Evolutionary conservation across 1,140 invertebrate genomes (phyloP).

Genomic region (Mylabris phalerata): DNA sequence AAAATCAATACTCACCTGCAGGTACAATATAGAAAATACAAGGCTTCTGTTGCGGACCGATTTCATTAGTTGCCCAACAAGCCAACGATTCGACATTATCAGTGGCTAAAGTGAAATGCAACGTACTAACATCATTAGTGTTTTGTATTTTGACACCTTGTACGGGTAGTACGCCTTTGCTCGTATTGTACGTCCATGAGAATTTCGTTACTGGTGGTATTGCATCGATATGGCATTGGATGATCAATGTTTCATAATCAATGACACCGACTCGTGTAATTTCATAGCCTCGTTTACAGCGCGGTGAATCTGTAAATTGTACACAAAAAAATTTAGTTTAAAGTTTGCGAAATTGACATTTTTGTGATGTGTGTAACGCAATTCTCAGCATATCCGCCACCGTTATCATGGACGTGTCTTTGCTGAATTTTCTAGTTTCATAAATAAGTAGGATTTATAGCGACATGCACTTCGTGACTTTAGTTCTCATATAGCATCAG

Average conservation of each 20-base stretch:
- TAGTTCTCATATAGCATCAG: constrained; percentile 19
- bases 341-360: too few species aligned
- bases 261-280: constrained; percentile 52
- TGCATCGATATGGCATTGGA: constrained; percentile 75
- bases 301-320: constrained; percentile 51
- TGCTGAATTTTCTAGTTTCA: constrained; percentile 27
- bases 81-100: constrained; percentile 74
- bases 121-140: constrained; percentile 59
- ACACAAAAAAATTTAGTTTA: neutral
- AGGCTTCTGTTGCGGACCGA: constrained; percentile 71
- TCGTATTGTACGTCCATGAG: constrained; percentile 75
- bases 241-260: constrained; percentile 53
- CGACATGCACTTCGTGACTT: constrained; percentile 35
- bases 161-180: constrained; percentile 61
- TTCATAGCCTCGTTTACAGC: constrained; percentile 53
- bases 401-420: constrained; percentile 20
- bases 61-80: constrained; percentile 78
- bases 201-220: constrained; percentile 64
- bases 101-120: constrained; percentile 55
- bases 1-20: constrained; percentile 59
- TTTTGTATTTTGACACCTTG: constrained; percentile 51
- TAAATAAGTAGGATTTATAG: constrained; percentile 37
- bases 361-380: neutral
- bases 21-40: constrained; percentile 75
- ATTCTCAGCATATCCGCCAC: constrained; percentile 18